Percentiles rank a stretch among this genome's conserved stretches.
These are phyloP conservation scores for Silurus glanis DNA, from an alignment of 2,113 vertebrate genomes.

Conservation along the genomic window DNA sequence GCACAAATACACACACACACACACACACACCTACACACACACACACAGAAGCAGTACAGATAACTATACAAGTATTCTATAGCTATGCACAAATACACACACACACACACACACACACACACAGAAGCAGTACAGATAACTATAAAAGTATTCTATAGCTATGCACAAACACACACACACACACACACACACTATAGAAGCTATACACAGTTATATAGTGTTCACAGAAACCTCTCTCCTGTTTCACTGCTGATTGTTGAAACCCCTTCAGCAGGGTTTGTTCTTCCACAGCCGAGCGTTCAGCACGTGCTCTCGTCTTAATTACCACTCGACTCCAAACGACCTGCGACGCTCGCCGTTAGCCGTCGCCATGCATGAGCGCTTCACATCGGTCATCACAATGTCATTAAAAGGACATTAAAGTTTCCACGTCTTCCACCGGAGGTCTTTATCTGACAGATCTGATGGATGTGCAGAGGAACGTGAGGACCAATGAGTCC, in stretches of 20 bases:
- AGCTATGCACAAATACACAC: too few species aligned
- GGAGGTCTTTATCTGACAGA: not conserved
- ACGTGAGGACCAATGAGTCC: not conserved
- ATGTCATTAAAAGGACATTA: slow-evolving; percentile 22
- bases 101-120: too few species aligned
- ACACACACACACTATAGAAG: not conserved
- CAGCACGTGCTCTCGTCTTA: not conserved
- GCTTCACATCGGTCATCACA: not conserved
- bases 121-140: not conserved
- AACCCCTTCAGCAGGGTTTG: slow-evolving; percentile 14
- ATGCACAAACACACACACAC: not conserved
- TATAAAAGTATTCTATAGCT: not conserved
- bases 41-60: too few species aligned
- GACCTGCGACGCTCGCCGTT: slow-evolving; percentile 2
- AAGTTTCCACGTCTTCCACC: not conserved
- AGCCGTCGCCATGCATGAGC: not conserved
- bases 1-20: too few species aligned
- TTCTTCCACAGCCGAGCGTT: not conserved
- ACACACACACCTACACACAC: too few species aligned
- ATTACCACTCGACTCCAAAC: not conserved
- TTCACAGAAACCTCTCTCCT: not conserved
- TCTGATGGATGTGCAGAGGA: not conserved
- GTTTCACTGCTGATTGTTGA: not conserved
- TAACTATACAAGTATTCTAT: too few species aligned
- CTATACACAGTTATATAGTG: not conserved